Conservation (phyloP, 37 sponge, comb jelly and placozoan genomes). For the Cliona cf. orientalis region DNA sequence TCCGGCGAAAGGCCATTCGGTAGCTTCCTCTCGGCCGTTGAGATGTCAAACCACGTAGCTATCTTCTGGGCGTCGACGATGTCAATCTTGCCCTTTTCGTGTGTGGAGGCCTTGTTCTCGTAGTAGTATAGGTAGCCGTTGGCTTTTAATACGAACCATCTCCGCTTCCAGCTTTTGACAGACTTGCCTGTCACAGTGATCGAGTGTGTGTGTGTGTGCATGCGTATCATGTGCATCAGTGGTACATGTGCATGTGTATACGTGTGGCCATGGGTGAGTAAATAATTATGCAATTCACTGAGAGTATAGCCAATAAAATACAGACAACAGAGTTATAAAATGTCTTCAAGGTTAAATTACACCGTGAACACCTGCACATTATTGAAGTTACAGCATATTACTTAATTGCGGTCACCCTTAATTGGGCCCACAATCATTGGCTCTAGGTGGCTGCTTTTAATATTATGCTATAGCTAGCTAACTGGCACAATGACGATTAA, state of each 20-base stretch:
- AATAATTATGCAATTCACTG: neutral
- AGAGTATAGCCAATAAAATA: neutral
- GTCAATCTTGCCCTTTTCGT: conserved; percentile 66
- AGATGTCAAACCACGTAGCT: conserved; percentile 4
- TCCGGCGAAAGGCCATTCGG: neutral
- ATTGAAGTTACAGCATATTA: too few species aligned
- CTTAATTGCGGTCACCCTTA: too few species aligned
- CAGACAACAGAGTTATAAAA: too few species aligned
- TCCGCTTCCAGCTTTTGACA: conserved; percentile 58
- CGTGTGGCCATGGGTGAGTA: neutral
- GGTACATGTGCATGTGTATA: neutral
- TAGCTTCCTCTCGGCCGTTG: conserved; percentile 16
- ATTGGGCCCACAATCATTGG: too few species aligned
- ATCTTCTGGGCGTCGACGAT: conserved; percentile 37
- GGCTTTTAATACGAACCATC: conserved; percentile 59
- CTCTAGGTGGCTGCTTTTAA: too few species aligned
- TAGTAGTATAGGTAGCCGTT: conserved; percentile 75
- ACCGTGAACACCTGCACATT: too few species aligned
- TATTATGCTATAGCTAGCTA: too few species aligned
- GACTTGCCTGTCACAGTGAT: conserved; percentile 27
- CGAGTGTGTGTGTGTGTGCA: neutral
- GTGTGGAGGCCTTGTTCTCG: conserved; percentile 6
- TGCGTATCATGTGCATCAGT: neutral
- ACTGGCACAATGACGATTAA: too few species aligned
- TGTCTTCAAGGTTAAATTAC: too few species aligned